phyloP scores from a whole-genome alignment of 2,888 invertebrate genomes.

The Teinopalpus imperialis region DNA sequence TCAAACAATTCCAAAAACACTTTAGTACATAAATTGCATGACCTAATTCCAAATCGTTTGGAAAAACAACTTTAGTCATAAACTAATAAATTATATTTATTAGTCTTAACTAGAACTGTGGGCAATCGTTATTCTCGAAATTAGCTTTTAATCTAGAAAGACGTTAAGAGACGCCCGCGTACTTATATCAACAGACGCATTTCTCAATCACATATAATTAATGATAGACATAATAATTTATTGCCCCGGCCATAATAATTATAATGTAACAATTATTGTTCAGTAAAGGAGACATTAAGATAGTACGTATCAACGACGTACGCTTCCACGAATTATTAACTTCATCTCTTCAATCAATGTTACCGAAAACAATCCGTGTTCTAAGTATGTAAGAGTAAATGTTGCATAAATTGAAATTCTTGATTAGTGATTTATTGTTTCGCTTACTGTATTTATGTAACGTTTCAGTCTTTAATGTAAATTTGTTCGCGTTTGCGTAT shows the following conservation, averaged over 20 bases:
- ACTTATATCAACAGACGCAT: conserved; percentile 54
- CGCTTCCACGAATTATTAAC: conserved; percentile 7
- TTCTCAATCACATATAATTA: conserved; percentile 71
- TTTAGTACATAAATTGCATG: no score
- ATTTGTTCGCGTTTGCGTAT: background rate
- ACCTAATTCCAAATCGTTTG: no score
- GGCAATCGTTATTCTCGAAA: background rate
- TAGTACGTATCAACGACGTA: conserved; percentile 34
- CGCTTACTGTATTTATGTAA: background rate
- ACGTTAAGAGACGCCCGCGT: conserved; percentile 9
- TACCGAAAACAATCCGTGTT: background rate
- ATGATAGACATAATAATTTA: conserved; percentile 65
- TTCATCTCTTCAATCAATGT: background rate
- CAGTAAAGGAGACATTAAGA: conserved; percentile 68
- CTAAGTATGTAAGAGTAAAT: background rate
- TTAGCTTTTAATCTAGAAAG: conserved; percentile 9
- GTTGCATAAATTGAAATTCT: background rate
- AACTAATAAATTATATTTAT: no score
- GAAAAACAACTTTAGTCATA: no score
- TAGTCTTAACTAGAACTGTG: no score
- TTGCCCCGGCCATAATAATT: conserved; percentile 67
- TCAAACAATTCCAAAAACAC: no score
- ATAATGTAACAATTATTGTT: conserved; percentile 76
- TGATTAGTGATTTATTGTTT: background rate
- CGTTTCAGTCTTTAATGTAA: background rate